Base-by-base conservation (phyloP, 1,140 invertebrate species). In the Nymphalis io region DNA sequence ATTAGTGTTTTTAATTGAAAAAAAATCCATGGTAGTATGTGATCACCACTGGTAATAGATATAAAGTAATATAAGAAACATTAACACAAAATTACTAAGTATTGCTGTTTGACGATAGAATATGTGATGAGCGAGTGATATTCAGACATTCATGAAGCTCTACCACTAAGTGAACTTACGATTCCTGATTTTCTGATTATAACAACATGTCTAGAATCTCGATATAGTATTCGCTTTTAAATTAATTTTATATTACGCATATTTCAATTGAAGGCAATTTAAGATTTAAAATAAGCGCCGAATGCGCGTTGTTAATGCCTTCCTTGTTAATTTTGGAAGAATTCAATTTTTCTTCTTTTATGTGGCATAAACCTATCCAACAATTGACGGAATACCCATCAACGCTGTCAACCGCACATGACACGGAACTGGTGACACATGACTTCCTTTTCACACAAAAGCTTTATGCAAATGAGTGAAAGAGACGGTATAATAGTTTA, bases 371-470 rank as follows among this genome's bases (percentile, higher is more conserved):
- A 39, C 33, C 40, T 63, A 57, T 48, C 40, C 23, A 46, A 59
- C 64, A 60, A 60, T 67, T 67, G 55, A 59, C 55, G 60, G 44
- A 60, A 59, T 46, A 58, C 27, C 55, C 57, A 60, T 67, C 64
- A 67, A 21, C 23, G 16, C 64, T 60, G 51, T 67, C 64, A 67
- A 58, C 64, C 33, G 33, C 64, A 67, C 44, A 57, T 60, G 64
- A 58, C 64, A 59, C 18, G 42, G 33, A 48, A 46, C 57, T 67
- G 55, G 44, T 67, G 27, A 21, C 57, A 46, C 44, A 59, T 27
- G 16, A 60, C 64, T 59, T 67, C 64, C 64, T 60, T 61, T 59
- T 59, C 64, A 66, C 64, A 48, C 57, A 39, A 60, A 46, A 38
- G 64, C 57, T 39, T 38, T 48, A 48, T 55, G 57, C 42, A 57